Conservation (phyloP, 2,113 vertebrate genomes). For the Chionis minor region DNA sequence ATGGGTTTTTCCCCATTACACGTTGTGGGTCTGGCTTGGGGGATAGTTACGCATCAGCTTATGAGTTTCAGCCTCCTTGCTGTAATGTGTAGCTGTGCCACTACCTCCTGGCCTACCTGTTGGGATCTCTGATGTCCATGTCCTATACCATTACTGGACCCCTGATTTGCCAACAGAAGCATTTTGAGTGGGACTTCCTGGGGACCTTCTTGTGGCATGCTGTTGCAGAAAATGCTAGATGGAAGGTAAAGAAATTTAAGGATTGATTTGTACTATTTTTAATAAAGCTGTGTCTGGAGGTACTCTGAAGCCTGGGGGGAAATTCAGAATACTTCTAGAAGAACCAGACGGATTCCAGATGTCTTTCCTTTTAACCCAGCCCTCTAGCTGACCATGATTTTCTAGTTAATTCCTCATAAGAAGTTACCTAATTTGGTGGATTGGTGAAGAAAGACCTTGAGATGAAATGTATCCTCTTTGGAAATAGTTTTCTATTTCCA, state of each 20-base stretch:
- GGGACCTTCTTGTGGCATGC: not conserved
- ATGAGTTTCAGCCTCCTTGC: not conserved
- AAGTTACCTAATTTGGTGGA: not conserved
- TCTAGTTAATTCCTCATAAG: conserved; percentile 7
- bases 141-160: not conserved
- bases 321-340: not conserved
- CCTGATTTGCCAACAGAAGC: accelerated
- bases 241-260: not conserved
- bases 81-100: not conserved
- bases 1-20: not conserved
- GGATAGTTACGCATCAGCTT: not conserved
- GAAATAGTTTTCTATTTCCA: conserved; percentile 64
- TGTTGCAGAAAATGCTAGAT: not conserved
- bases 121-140: not conserved
- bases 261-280: not conserved
- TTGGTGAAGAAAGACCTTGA: conserved; percentile 16
- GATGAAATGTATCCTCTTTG: conserved; percentile 49
- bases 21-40: not conserved
- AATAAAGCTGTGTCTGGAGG: not conserved
- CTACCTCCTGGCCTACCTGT: accelerated
- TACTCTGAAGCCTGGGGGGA: not conserved
- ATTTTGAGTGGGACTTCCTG: not conserved
- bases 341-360: conserved; percentile 23
- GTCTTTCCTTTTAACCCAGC: conserved; percentile 37
- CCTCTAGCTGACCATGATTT: not conserved